phyloP scores from a whole-genome alignment of 37 sponge, comb jelly and placozoan genomes.

The Halichondria panicea region DNA sequence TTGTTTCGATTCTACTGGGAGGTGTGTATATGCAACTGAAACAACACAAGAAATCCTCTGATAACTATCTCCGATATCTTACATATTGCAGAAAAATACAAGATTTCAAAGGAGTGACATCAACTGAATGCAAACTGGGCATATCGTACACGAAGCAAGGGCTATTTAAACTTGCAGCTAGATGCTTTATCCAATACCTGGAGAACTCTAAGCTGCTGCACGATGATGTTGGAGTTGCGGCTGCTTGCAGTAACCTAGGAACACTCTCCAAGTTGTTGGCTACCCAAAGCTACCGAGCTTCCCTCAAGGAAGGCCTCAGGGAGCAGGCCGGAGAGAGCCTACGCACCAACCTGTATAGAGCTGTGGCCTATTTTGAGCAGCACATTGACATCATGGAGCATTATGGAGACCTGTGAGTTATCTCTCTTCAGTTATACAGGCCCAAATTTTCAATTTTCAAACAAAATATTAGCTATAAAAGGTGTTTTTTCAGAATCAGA shows the following conservation, averaged over 20 bases:
- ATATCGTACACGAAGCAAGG: conserved; percentile 63
- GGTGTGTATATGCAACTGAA: conserved; percentile 49
- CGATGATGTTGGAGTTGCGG: conserved; percentile 47
- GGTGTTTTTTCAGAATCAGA: too few species aligned
- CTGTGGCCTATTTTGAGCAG: conserved; percentile 65
- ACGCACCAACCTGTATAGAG: conserved; percentile 35
- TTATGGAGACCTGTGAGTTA: conserved; percentile 52
- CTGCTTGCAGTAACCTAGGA: conserved; percentile 73
- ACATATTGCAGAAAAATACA: conserved; percentile 65
- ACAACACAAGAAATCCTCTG: conserved; percentile 57
- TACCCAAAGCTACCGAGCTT: conserved; percentile 19
- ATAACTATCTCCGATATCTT: conserved; percentile 65
- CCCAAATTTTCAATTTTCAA: background rate
- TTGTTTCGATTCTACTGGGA: conserved; percentile 65
- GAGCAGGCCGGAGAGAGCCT: conserved; percentile 7
- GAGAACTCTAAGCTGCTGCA: conserved; percentile 36
- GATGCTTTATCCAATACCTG: conserved; percentile 76
- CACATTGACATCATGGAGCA: conserved; percentile 62
- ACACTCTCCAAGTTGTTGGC: conserved; percentile 58
- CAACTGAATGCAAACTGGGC: conserved; percentile 74
- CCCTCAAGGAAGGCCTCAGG: background rate
- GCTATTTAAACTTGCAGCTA: conserved; percentile 57
- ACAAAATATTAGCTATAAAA: too few species aligned
- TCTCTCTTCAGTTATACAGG: background rate
- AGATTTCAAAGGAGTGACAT: conserved; percentile 61